These are phyloP conservation scores for Bugula neritina DNA, from an alignment of 2,888 invertebrate species.

Conservation along the genomic window DNA sequence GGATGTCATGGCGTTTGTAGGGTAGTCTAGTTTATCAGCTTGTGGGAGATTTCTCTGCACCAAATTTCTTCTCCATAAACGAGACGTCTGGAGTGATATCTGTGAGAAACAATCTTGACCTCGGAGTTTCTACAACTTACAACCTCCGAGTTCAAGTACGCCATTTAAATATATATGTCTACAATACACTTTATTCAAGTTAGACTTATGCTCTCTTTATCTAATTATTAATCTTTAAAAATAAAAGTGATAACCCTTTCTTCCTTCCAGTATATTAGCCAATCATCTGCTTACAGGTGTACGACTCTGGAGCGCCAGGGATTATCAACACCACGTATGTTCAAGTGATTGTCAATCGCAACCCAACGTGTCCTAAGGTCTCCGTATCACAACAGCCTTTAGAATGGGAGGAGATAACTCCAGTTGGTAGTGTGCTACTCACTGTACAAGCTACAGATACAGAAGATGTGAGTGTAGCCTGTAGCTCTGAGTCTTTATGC, in stretches of 20 bases:
- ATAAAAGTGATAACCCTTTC: too few relatives aligned
- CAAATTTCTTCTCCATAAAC: slow-evolving; percentile 18
- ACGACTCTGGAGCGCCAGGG: slow-evolving; percentile 6
- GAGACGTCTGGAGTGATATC: slow-evolving; percentile 4
- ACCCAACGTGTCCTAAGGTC: not conserved
- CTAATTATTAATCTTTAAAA: too few relatives aligned
- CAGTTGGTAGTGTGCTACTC: slow-evolving; percentile 14
- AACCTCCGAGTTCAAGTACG: not conserved
- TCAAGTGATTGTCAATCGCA: not conserved
- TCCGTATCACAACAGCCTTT: not conserved
- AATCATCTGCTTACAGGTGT: slow-evolving; percentile 19
- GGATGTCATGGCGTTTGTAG: not conserved
- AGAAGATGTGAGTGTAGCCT: slow-evolving; percentile 6
- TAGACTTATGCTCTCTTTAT: too few relatives aligned
- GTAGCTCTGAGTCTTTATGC: too few relatives aligned
- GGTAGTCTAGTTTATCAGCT: slow-evolving; percentile 4
- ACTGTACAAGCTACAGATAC: not conserved
- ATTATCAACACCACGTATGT: not conserved
- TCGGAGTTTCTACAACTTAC: not conserved
- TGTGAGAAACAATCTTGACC: not conserved
- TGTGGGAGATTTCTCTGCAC: not conserved
- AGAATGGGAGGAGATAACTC: not conserved
- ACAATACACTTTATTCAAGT: too few relatives aligned
- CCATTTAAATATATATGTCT: too few relatives aligned
- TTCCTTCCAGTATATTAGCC: too few relatives aligned